Conservation (phyloP, 2,888 invertebrate genomes). For the Choristoneura rosaceana region DNA sequence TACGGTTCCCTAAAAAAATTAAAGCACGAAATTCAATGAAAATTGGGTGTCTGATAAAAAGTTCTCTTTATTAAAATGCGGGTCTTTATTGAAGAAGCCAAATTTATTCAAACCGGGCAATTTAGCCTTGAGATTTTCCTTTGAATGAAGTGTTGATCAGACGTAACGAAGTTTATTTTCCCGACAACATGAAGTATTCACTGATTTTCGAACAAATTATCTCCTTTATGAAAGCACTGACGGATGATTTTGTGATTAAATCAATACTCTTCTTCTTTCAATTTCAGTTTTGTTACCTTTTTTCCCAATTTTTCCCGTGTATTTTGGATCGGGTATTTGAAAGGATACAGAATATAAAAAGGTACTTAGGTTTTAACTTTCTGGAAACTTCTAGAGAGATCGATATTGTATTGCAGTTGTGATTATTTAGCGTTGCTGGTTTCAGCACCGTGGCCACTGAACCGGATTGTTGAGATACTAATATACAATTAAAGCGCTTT, state of each 20-base stretch:
- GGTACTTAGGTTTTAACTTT: no score
- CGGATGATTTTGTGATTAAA: slow-evolving; percentile 18
- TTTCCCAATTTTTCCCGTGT: not conserved
- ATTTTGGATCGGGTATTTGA: not conserved
- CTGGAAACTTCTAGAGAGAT: no score
- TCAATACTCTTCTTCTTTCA: not conserved
- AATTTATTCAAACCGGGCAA: slow-evolving; percentile 41
- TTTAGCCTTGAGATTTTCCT: slow-evolving; percentile 40
- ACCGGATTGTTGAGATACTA: no score
- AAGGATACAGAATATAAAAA: no score
- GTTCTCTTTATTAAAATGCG: slow-evolving; percentile 12
- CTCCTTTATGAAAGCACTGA: slow-evolving; percentile 15
- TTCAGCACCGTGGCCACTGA: no score
- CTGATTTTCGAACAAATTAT: slow-evolving; percentile 29
- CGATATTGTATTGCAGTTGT: no score
- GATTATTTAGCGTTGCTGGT: no score
- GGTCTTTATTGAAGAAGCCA: slow-evolving; percentile 35
- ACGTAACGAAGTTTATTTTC: slow-evolving; percentile 40
- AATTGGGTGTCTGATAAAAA: slow-evolving; percentile 19
- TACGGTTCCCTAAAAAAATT: slow-evolving; percentile 1
- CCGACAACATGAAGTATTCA: slow-evolving; percentile 31
- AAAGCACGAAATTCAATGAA: slow-evolving; percentile 2
- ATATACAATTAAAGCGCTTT: no score
- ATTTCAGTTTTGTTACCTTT: not conserved
- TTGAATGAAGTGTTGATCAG: slow-evolving; percentile 42